phyloP scores from a whole-genome alignment of 53 echinoderm and acorn worm genomes.

The Antedon mediterranea region DNA sequence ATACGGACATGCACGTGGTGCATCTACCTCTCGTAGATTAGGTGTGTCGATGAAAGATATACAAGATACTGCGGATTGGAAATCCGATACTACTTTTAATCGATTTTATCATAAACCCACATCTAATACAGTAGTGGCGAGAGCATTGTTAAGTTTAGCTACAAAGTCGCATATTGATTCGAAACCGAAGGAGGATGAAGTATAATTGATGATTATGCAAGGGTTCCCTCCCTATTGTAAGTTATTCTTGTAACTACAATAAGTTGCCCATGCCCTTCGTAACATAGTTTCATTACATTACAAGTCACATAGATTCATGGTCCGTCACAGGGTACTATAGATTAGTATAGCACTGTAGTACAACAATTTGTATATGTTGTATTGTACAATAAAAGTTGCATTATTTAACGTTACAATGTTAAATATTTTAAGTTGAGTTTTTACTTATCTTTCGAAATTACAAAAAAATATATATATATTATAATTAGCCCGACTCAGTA shows the following conservation, averaged over 20 bases:
- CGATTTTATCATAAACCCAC: not conserved
- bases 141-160: not conserved
- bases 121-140: not conserved
- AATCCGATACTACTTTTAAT: not conserved
- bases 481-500: too few species aligned
- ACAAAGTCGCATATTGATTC: not conserved
- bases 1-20: not conserved
- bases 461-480: too few species aligned
- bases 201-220: not conserved
- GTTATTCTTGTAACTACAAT: not conserved
- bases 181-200: not conserved
- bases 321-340: too few species aligned
- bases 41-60: not conserved
- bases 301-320: too few species aligned
- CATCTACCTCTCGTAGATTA: not conserved
- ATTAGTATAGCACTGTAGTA: too few species aligned
- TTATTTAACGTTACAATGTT: too few species aligned
- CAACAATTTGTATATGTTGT: too few species aligned
- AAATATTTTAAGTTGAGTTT: too few species aligned
- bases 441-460: too few species aligned
- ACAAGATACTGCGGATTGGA: not conserved
- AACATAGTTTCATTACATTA: too few species aligned
- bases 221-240: not conserved
- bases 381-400: too few species aligned
- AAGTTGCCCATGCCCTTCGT: not conserved